phyloP scores from a whole-genome alignment of 1,140 invertebrate species.

The Meteorus sp. region DNA sequence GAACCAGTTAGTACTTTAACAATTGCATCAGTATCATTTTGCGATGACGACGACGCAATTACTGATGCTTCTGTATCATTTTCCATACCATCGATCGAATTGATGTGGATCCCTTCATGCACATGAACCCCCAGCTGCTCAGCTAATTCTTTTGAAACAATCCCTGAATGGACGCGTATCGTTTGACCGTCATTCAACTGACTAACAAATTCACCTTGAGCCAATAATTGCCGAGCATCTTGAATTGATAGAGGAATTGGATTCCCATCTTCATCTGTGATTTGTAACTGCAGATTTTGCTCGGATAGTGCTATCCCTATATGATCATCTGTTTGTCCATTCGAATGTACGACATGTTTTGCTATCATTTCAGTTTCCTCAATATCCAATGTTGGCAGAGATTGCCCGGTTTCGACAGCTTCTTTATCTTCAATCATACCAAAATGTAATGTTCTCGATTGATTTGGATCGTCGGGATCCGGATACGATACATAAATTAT shows the following conservation, averaged over 20 bases:
- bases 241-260: constrained; percentile 69
- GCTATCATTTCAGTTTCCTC: constrained; percentile 33
- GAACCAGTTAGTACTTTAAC: constrained; percentile 47
- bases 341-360: constrained; percentile 32
- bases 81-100: constrained; percentile 14
- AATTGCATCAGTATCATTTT: constrained; percentile 43
- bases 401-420: constrained; percentile 23
- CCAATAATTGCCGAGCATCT: constrained; percentile 63
- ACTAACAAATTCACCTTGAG: constrained; percentile 58
- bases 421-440: constrained; percentile 48
- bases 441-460: constrained; percentile 52
- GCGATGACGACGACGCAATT: constrained; percentile 27
- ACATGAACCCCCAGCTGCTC: constrained; percentile 37
- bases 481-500: constrained; percentile 61
- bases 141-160: constrained; percentile 36
- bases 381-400: constrained; percentile 39
- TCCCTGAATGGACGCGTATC: constrained; percentile 47
- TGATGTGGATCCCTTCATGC: constrained; percentile 30
- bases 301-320: constrained; percentile 43
- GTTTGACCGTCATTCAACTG: constrained; percentile 51
- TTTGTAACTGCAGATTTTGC: constrained; percentile 56
- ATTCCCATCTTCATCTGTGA: constrained; percentile 70
- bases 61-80: not conserved
- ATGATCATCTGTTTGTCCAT: constrained; percentile 32
- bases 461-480: constrained; percentile 52